Conservation (phyloP, 2,113 vertebrate species). For the Lethenteron camtschaticum region DNA sequence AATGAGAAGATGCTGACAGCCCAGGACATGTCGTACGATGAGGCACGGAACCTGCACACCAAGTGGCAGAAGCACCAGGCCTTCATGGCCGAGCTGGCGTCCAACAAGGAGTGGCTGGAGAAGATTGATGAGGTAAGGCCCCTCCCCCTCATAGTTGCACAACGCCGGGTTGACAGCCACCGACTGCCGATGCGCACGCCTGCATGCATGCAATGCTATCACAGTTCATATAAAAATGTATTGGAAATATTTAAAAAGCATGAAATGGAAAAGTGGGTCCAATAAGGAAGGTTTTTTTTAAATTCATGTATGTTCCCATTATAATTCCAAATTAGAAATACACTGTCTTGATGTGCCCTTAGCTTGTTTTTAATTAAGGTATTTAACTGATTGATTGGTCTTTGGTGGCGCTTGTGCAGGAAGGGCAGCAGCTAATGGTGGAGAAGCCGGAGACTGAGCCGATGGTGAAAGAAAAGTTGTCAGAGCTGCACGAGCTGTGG, state of each 20-base stretch:
- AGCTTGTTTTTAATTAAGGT: too few relatives aligned
- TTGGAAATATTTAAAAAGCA: too few relatives aligned
- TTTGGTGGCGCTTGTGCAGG: conserved; percentile 27
- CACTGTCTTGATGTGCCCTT: too few relatives aligned
- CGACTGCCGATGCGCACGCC: too few relatives aligned
- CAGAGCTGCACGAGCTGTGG: conserved; percentile 54
- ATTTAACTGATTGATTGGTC: not conserved
- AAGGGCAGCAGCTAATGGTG: conserved; percentile 56
- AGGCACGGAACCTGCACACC: conserved; percentile 90
- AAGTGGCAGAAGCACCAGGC: conserved; percentile 90
- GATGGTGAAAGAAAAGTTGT: conserved; percentile 62
- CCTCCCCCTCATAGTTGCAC: too few relatives aligned
- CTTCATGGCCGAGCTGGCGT: conserved; percentile 84
- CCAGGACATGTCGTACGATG: conserved; percentile 94
- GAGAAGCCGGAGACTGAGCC: conserved; percentile 77
- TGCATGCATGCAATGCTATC: too few relatives aligned
- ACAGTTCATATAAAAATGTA: too few relatives aligned
- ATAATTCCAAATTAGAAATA: too few relatives aligned
- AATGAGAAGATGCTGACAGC: conserved; percentile 98
- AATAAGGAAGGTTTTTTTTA: too few relatives aligned
- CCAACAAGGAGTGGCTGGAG: conserved; percentile 98
- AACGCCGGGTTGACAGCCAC: too few relatives aligned
- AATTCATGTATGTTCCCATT: too few relatives aligned
- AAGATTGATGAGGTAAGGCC: conserved; percentile 67
- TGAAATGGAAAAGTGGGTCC: too few relatives aligned